Conservation (phyloP, 1,140 invertebrate genomes). For the Zeugodacus cucurbitae region DNA sequence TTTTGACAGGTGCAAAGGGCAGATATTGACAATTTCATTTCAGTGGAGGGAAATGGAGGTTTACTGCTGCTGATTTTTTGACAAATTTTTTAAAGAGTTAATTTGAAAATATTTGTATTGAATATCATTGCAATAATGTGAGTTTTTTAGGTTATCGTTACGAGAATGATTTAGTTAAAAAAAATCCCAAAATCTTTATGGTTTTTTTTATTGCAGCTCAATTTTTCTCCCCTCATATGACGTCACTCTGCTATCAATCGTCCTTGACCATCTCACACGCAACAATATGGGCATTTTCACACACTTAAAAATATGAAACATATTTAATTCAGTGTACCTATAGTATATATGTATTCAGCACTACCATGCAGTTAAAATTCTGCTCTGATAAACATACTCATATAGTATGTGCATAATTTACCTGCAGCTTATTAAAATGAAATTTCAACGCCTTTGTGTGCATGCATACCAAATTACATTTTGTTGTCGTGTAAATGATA, state of each 20-base stretch:
- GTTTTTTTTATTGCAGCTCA: too few relatives aligned
- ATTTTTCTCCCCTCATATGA: neutral
- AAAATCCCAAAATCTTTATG: too few relatives aligned
- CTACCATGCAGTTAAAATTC: neutral
- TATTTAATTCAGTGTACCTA: neutral
- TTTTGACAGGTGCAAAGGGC: slow-evolving; percentile 30
- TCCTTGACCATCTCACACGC: neutral
- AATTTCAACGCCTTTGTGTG: neutral
- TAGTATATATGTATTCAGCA: neutral
- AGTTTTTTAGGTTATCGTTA: too few relatives aligned
- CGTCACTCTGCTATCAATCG: neutral
- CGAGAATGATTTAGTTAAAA: too few relatives aligned
- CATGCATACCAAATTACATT: neutral
- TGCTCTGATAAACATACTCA: neutral
- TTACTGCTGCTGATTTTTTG: neutral
- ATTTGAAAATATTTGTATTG: too few relatives aligned
- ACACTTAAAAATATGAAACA: neutral
- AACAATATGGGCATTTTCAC: neutral
- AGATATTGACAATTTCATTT: neutral
- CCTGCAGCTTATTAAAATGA: neutral
- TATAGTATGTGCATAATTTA: neutral
- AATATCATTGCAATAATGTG: too few relatives aligned
- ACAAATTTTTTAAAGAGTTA: neutral
- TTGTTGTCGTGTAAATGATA: neutral
- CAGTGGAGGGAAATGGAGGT: neutral